These are phyloP conservation scores for Scomber colias DNA, from an alignment of 2,113 vertebrate species.

Conservation along the genomic window DNA sequence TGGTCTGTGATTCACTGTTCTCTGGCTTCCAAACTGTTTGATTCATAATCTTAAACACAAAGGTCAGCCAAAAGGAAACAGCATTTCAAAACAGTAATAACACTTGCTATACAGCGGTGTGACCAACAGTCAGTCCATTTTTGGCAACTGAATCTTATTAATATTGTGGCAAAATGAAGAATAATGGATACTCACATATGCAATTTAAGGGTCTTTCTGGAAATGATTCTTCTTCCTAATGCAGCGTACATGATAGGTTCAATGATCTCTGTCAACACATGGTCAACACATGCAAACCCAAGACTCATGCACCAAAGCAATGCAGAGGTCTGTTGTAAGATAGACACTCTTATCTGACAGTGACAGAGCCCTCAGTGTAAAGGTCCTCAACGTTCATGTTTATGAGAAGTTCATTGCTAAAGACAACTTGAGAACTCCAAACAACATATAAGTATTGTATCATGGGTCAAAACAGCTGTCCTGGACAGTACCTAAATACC, in stretches of 20 bases:
- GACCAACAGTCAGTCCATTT: no score
- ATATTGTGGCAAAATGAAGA: neutral
- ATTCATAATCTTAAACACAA: no score
- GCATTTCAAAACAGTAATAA: no score
- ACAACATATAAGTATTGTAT: neutral
- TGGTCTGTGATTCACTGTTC: neutral
- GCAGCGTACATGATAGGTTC: slow-evolving; percentile 25
- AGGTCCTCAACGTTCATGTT: no score
- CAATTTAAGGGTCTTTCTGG: neutral
- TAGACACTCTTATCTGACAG: neutral
- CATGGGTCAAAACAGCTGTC: neutral
- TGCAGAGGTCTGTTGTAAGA: neutral
- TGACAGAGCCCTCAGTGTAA: no score
- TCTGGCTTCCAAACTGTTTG: neutral
- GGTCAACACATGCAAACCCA: neutral
- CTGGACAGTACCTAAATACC: neutral
- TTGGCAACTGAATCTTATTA: no score
- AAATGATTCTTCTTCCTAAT: slow-evolving; percentile 16
- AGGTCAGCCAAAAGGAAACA: no score
- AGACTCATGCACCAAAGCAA: neutral
- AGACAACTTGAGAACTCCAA: neutral
- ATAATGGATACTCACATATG: neutral
- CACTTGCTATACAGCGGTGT: no score
- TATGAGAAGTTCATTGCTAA: no score
- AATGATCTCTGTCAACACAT: neutral